phyloP scores from a whole-genome alignment of 2,797 vertebrate genomes.

The Dicrostonyx torquatus region DNA sequence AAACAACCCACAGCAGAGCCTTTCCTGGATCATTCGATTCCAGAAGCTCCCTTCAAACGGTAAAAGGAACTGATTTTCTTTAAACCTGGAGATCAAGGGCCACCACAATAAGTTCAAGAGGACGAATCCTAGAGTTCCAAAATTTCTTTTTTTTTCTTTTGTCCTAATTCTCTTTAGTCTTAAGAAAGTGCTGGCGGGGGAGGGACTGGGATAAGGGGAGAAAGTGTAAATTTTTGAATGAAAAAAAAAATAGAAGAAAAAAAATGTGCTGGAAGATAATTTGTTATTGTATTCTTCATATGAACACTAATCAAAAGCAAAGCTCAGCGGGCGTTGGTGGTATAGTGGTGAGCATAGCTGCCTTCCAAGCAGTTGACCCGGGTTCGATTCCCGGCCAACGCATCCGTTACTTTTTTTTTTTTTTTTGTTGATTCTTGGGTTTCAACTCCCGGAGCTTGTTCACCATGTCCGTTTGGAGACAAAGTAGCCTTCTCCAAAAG shows the following conservation, averaged over 20 bases:
- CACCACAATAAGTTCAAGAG: not conserved
- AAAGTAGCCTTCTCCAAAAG: not conserved
- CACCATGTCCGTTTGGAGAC: rapidly evolving
- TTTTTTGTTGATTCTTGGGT: rapidly evolving
- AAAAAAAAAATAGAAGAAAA: too few species aligned
- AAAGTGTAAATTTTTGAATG: too few species aligned
- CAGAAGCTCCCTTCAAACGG: not conserved
- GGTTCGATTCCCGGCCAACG: constrained; percentile 89
- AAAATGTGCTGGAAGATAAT: not conserved
- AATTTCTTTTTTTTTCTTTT: not conserved
- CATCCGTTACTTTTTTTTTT: rapidly evolving
- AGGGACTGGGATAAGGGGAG: too few species aligned
- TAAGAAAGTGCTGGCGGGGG: too few species aligned
- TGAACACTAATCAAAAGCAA: rapidly evolving
- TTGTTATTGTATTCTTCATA: rapidly evolving
- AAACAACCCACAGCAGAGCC: not conserved
- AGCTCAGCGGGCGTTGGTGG: constrained; percentile 68
- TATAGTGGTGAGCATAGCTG: constrained; percentile 89
- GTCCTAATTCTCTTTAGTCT: not conserved
- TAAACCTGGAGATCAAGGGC: not conserved
- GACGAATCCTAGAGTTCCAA: not conserved
- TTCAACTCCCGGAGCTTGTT: too few species aligned
- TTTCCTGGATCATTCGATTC: not conserved
- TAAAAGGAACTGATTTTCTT: not conserved
- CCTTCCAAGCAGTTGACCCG: constrained; percentile 90